Evolutionary conservation across 2,113 vertebrate species (phyloP).

Genomic region (Tachuris rubrigastra): DNA sequence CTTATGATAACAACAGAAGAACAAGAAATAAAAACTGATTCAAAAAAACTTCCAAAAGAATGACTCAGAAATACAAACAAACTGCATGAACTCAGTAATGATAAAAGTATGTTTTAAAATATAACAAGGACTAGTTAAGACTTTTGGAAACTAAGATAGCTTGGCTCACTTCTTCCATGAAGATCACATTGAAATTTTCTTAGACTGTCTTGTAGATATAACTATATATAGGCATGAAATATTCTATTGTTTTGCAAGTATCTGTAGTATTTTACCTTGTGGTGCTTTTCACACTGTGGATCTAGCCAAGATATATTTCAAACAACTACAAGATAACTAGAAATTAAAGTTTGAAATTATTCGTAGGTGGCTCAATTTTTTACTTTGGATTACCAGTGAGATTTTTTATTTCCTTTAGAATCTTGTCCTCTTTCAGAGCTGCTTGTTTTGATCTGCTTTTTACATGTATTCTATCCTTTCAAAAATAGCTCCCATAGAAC

Average conservation of each 20-base stretch:
- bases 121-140: neutral
- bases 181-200: neutral
- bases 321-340: neutral
- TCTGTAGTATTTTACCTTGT: neutral
- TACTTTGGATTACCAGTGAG: conserved; percentile 37
- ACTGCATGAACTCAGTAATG: neutral
- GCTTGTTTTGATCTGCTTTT: neutral
- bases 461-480: neutral
- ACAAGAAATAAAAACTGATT: neutral
- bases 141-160: neutral
- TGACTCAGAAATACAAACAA: neutral
- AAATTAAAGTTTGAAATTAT: conserved; percentile 37
- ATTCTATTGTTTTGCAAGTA: neutral
- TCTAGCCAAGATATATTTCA: neutral
- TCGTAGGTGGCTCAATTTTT: conserved; percentile 36
- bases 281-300: neutral
- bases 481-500: neutral
- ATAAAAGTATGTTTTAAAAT: neutral
- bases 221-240: neutral
- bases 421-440: conserved; percentile 27
- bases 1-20: neutral
- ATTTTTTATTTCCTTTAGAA: conserved; percentile 53
- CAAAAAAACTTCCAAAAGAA: neutral
- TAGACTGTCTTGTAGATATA: neutral
- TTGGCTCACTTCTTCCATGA: neutral